Evolutionary conservation across 2,797 vertebrate genomes (phyloP), one percentile per base, ranked within the genome.

Genomic region (Cichlasoma orientale): DNA sequence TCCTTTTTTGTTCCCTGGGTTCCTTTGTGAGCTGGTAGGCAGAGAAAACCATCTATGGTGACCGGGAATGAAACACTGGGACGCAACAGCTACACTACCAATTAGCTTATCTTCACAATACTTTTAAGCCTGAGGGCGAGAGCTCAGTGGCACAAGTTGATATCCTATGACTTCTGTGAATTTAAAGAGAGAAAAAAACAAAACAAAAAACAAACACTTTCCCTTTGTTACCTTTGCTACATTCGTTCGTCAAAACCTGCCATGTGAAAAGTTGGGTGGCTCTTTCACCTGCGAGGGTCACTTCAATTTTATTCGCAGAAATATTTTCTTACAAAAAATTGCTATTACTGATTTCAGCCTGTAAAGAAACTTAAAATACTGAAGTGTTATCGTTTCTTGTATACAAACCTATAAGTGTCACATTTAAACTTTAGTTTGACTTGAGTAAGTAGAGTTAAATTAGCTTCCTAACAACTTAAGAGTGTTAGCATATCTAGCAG

Each of bases 31-130:
- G 94, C 93, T 85, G 91, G 94, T 5, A 95, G 95, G 95, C 94
- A 96, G 95, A 95, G 95, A 97, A 97, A 97, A 95, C 90, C 95
- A 96, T 95, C 94, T 88, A 92, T 92, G 93, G 95, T 92, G 93
- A 96, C 91, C 92, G 94, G 93, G 89, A 91, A 92, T 92, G 82
- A 96, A 96, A 96, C 94, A 93, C 95, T 80, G 38, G 21, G 87
- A 77, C 19, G 70, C 81, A 72, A 74, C n/a, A 8, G 41, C 71
- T 74, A 81, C 13, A 31, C 72, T 19, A 86, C 36, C 69, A 29
- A 53, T 72, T 79, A 88, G 84, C 87, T 88, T 81, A 88, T 85
- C 21, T 77, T 80, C 5, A 13, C 21, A 83, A 89, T 71, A 84
- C 85, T 79, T 88, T 75, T 53, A 41, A 74, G 73, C 80, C 87